Evolutionary conservation across 2,113 vertebrate species (phyloP), one percentile per base, ranked within the genome.

Genomic region (Callipepla squamata): DNA sequence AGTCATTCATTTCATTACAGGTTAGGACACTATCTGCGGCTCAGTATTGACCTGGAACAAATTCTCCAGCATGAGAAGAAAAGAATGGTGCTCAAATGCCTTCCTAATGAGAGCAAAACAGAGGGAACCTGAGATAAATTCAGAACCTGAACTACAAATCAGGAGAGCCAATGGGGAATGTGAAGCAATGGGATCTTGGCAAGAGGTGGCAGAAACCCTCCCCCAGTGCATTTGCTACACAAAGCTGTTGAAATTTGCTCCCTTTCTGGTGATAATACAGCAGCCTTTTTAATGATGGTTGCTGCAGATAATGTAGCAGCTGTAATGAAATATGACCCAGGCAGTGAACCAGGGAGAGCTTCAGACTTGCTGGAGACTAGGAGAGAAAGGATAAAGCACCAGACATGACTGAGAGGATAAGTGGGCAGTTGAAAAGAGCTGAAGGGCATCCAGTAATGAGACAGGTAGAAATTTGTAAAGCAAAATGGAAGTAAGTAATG

Each of bases 281-380:
- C 40, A 63, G 8, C 25, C 42, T 87, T 91, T 88, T 85, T 75
- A 89, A 88, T 80, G 57, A 83, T 96, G 73, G 44, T 70, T 91
- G 44, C 58, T 86, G 61, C 48, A 91, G 89, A 84, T 93, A 94
- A 87, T 86, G 87, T 92, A 72, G 47, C n/a, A 62, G n/a, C 55
- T 0, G 0, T 79, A 86, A 89, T 92, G 91, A 92, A 91, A 89
- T 87, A 61, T 23, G 92, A 94, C 67, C 63, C 65, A 66, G 61
- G 61, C 65, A 80, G 45, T 78, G 95, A 96, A 95, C 61, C 79
- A 92, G 76, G 75, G 84, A 95, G 86, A 80, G 72, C 28, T 87
- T 65, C 78, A 95, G 89, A 92, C 90, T 91, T 87, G 34, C 59
- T 82, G 93, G 89, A 95, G 90, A 89, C 81, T 72, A 4, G 73